Conservation (phyloP, 2,797 vertebrate genomes). For the Sebastes taczanowskii region DNA sequence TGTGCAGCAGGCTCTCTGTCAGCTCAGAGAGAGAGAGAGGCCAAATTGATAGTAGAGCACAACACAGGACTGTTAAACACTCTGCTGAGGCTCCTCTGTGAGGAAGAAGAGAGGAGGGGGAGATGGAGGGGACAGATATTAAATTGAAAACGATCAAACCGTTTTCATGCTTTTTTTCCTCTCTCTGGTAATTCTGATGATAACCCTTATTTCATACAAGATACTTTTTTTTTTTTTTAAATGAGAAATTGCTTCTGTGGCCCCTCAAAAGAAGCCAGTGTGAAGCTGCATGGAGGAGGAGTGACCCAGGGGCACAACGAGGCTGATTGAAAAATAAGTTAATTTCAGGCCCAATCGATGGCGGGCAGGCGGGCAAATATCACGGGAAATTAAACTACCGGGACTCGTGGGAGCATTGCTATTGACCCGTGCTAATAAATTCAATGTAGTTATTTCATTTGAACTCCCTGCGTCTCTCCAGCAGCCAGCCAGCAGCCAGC, state of each 20-base stretch:
- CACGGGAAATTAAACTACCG: slow-evolving; percentile 99
- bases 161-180: slow-evolving; percentile 56
- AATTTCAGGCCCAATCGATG: slow-evolving; percentile 99
- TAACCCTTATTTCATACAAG: slow-evolving; percentile 81
- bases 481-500: slow-evolving; percentile 37
- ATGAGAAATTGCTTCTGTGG: slow-evolving; percentile 93
- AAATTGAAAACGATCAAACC: slow-evolving; percentile 78
- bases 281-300: slow-evolving; percentile 86
- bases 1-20: slow-evolving; percentile 52
- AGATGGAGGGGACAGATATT: slow-evolving; percentile 47
- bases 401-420: slow-evolving; percentile 89
- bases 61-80: slow-evolving; percentile 70
- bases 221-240: slow-evolving; percentile 68
- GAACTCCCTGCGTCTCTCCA: slow-evolving; percentile 80
- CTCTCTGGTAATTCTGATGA: slow-evolving; percentile 72
- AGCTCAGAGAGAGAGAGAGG: slow-evolving; percentile 34
- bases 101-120: slow-evolving; percentile 30
- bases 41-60: slow-evolving; percentile 71
- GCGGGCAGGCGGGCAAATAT: slow-evolving; percentile 99
- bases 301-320: slow-evolving; percentile 92
- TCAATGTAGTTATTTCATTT: slow-evolving; percentile 92
- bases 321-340: slow-evolving; percentile 99
- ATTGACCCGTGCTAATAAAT: slow-evolving; percentile 99
- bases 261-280: slow-evolving; percentile 88
- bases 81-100: slow-evolving; percentile 61